phyloP scores from a whole-genome alignment of 1,140 invertebrate species.

The Drosophila neocordata region DNA sequence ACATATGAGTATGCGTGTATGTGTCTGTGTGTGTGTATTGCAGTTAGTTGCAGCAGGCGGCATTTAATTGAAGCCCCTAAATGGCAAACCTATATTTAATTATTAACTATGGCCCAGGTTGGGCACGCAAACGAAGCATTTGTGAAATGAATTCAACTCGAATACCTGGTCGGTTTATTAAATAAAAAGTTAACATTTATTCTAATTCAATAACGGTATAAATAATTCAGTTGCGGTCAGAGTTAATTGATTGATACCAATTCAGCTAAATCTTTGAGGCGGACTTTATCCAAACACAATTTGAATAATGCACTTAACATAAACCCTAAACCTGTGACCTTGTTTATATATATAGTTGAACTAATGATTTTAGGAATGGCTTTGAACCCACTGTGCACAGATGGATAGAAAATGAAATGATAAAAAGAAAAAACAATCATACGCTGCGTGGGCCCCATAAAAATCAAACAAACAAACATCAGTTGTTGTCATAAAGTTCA shows the following conservation, averaged over 20 bases:
- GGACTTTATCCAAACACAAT: constrained; percentile 39
- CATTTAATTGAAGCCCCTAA: constrained; percentile 42
- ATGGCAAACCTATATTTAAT: constrained; percentile 68
- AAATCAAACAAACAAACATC: constrained; percentile 44
- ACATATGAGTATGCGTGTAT: too few relatives aligned
- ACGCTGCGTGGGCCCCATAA: constrained; percentile 69
- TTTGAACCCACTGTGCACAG: neutral
- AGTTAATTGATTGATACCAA: constrained; percentile 73
- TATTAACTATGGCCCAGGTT: constrained; percentile 15
- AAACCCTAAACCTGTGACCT: too few relatives aligned
- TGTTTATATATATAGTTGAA: too few relatives aligned
- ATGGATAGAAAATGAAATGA: neutral
- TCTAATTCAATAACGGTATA: constrained; percentile 72
- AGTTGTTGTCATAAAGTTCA: constrained; percentile 62
- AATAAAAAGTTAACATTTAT: constrained; percentile 10
- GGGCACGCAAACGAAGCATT: constrained; percentile 71
- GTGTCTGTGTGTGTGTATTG: too few relatives aligned
- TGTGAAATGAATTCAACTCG: constrained; percentile 37
- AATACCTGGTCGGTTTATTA: neutral
- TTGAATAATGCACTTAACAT: too few relatives aligned
- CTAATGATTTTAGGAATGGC: too few relatives aligned
- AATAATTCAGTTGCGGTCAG: constrained; percentile 55
- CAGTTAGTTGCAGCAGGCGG: constrained; percentile 33
- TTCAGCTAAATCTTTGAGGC: constrained; percentile 54
- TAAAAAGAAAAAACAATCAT: constrained; percentile 40